Conservation (phyloP, 2,113 vertebrate species). For the Phylloscopus trochilus region DNA sequence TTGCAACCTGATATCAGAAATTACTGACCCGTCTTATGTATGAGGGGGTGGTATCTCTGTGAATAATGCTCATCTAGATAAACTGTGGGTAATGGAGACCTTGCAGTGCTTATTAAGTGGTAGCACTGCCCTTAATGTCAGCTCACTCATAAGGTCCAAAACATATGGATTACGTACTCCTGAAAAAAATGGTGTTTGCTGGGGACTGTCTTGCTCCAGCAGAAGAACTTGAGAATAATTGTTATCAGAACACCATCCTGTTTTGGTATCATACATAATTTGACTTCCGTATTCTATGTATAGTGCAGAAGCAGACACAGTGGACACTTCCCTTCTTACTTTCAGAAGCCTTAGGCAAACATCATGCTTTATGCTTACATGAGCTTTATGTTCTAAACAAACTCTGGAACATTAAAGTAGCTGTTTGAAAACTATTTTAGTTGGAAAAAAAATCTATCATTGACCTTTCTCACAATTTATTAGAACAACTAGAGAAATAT, state of each 20-base stretch:
- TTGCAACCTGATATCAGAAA: not conserved
- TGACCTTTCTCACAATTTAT: not conserved
- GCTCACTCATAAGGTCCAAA: not conserved
- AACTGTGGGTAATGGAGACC: not conserved
- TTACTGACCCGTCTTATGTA: rapidly evolving
- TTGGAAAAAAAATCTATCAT: not conserved
- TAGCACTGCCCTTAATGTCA: not conserved
- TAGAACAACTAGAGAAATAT: not conserved
- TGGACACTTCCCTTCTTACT: not conserved
- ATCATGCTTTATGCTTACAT: not conserved
- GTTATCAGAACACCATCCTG: not conserved
- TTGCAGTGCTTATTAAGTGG: not conserved
- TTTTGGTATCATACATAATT: not conserved
- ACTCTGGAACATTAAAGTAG: not conserved
- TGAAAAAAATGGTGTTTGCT: not conserved
- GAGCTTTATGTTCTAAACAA: not conserved
- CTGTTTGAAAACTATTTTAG: not conserved
- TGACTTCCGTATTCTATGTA: not conserved
- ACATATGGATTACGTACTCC: rapidly evolving
- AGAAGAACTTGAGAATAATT: not conserved
- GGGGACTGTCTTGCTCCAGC: not conserved
- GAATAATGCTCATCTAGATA: not conserved
- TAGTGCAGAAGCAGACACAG: not conserved
- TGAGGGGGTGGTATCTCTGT: not conserved
- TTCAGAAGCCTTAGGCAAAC: not conserved